Evolutionary conservation across 2,888 invertebrate genomes (phyloP).

Genomic region (Polylopha cassiicola): DNA sequence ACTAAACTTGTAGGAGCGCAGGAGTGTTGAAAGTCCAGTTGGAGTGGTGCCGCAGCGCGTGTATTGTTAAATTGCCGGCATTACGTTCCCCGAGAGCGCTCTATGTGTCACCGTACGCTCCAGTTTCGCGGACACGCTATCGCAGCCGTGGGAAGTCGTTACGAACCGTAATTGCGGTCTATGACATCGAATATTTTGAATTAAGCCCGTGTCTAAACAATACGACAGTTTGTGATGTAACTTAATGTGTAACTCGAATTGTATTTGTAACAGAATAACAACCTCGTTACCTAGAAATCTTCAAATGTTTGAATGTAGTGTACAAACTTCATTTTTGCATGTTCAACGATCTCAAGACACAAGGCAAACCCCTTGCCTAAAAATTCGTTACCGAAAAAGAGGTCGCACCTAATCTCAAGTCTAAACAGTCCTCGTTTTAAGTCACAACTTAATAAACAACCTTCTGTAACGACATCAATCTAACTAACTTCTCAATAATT

Average conservation of each 20-base stretch:
- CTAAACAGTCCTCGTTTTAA: too few species aligned
- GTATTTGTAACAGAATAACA: constrained; percentile 14
- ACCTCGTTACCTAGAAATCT: too few species aligned
- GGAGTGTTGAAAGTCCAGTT: constrained; percentile 35
- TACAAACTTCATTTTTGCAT: too few species aligned
- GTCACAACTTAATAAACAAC: constrained; percentile 18
- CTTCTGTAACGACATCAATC: constrained; percentile 18
- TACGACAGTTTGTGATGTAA: constrained; percentile 25
- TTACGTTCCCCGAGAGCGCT: constrained; percentile 47
- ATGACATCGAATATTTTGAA: constrained; percentile 41
- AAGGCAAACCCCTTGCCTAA: too few species aligned
- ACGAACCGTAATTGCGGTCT: constrained; percentile 46
- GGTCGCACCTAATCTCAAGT: too few species aligned
- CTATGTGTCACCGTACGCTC: constrained; percentile 63
- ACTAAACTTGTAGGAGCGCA: constrained; percentile 24
- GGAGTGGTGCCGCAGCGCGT: constrained; percentile 35
- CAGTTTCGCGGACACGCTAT: constrained; percentile 50
- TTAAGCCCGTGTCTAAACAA: constrained; percentile 38
- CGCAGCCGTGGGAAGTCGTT: constrained; percentile 62
- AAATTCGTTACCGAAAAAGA: too few species aligned
- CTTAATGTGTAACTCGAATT: constrained; percentile 7
- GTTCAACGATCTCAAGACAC: too few species aligned
- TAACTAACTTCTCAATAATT: constrained; percentile 18
- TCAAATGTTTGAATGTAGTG: too few species aligned
- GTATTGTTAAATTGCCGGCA: constrained; percentile 55